phyloP scores from a whole-genome alignment of 2,113 vertebrate species.

The Chunga burmeisteri region DNA sequence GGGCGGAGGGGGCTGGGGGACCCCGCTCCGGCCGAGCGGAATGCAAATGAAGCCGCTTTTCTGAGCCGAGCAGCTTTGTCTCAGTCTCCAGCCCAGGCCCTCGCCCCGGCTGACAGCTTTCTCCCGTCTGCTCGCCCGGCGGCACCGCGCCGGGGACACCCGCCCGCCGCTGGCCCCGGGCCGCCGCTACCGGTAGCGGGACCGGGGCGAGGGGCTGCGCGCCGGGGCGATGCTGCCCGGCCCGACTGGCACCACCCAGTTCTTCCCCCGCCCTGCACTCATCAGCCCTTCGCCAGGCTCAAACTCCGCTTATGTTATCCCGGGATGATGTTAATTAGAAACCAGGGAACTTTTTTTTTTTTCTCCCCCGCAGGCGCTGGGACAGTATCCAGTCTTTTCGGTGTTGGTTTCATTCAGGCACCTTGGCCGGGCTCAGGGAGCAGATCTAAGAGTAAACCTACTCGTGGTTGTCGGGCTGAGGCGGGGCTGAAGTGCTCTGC shows the following conservation, averaged over 20 bases:
- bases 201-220: background rate
- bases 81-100: background rate
- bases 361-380: fast-evolving
- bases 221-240: background rate
- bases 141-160: background rate
- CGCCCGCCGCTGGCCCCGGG: background rate
- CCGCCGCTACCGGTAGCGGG: background rate
- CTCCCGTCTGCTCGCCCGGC: background rate
- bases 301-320: background rate
- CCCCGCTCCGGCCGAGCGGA: background rate
- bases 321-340: background rate
- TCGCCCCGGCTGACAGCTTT: background rate
- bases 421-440: background rate
- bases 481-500: background rate
- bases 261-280: background rate
- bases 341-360: background rate
- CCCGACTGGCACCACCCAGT: background rate
- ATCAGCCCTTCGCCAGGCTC: background rate
- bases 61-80: background rate
- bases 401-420: background rate
- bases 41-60: background rate
- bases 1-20: background rate
- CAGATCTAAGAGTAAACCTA: background rate
- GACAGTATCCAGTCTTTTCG: background rate
- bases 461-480: background rate